Base-by-base conservation (phyloP, 2,113 vertebrate genomes). In the Corynorhinus townsendii region DNA sequence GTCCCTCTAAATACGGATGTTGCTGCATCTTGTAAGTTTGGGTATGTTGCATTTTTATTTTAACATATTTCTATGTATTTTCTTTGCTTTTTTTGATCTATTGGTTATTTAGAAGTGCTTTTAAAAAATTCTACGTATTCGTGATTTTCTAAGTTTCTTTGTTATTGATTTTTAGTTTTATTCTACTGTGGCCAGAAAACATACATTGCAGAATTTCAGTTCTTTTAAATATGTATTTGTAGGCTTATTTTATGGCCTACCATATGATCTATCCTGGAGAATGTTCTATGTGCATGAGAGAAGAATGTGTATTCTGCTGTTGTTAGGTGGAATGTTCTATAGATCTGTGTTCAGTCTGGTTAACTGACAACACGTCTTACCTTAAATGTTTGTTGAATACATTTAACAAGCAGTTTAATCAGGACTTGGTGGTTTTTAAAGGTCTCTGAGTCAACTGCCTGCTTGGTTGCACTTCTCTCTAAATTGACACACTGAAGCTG, bases 371-470 rank as follows among this genome's bases (percentile, higher is more conserved):
- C 33, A 64, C 11, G 15, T 64, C 7, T 94, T 33, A 56, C 19
- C 35, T 89, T 90, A 85, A 80, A 35, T 19, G 43, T 83, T 77
- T 80, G 52, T 81, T 66, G 17, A 90, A 89, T 73, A 93, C 7
- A 80, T 93, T 86, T 80, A 69, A 47, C 49, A 92, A 81, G 16
- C 19, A 90, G 20, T 82, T 87, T 81, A 92, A 52, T 85, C 59
- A 52, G 47, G 24, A 64, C 7, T 40, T 92, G 35, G 33, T 86
- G 64, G 1, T 62, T 26, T 40, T 92, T 85, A 62, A 77, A 54
- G 30, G 40, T 84, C 43, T 87, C 19, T 54, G 5, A 84, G 28
- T 49, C 12, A 56, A 5, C 20, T 66, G 12, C 15, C 47, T 84
- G 12, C 89, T 93, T 84, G 52, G 26, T 82, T 92, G 26, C 22